Conservation (phyloP, 2,797 vertebrate species). For the Intellagama lesueurii region DNA sequence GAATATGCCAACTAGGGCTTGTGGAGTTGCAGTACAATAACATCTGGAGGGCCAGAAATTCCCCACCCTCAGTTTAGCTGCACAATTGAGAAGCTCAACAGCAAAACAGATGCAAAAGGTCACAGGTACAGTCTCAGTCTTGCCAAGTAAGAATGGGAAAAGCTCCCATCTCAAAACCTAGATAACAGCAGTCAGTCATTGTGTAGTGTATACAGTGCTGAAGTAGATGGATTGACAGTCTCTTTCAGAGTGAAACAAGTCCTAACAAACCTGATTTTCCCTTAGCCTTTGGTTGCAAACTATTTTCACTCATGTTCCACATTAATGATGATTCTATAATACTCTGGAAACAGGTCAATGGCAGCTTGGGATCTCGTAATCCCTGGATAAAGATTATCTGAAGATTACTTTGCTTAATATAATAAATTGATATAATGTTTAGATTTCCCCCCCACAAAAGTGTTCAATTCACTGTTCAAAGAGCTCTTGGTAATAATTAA, state of each 20-base stretch:
- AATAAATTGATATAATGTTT: conserved; percentile 40
- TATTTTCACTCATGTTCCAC: conserved; percentile 49
- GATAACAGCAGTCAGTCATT: not conserved
- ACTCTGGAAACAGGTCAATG: conserved; percentile 71
- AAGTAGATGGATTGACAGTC: too few relatives aligned
- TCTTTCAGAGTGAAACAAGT: not conserved
- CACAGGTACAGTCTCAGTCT: not conserved
- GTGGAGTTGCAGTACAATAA: not conserved
- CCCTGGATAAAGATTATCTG: conserved; percentile 75
- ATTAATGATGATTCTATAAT: conserved; percentile 62
- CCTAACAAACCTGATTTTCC: not conserved
- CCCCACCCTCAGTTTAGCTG: too few relatives aligned
- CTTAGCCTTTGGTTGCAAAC: conserved; percentile 41
- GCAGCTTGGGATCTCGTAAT: conserved; percentile 73
- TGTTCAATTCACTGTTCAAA: conserved; percentile 21
- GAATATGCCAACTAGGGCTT: not conserved
- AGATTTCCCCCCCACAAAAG: conserved; percentile 33
- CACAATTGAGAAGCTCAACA: not conserved
- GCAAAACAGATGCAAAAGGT: not conserved
- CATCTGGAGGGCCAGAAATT: not conserved
- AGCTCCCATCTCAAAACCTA: not conserved
- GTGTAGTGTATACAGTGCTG: not conserved
- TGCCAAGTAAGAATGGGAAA: not conserved
- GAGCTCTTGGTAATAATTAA: not conserved
- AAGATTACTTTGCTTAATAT: conserved; percentile 55